Conservation (phyloP, 2,797 vertebrate species). For the Sebastes reedi region DNA sequence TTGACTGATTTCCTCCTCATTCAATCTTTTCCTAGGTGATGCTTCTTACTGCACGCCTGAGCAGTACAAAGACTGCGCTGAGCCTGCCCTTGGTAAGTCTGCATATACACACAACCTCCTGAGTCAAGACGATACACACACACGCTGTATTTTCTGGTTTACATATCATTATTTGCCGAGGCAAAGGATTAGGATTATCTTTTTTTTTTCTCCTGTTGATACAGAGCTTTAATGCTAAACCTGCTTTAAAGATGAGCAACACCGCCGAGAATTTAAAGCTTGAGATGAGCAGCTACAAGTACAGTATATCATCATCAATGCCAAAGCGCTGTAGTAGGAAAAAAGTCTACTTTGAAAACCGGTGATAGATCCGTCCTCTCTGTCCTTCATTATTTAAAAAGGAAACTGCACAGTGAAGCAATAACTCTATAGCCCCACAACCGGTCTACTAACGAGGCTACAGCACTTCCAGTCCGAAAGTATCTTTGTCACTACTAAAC, state of each 20-base stretch:
- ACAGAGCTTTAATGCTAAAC: slow-evolving; percentile 33
- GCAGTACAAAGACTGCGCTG: slow-evolving; percentile 98
- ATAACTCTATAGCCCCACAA: background rate
- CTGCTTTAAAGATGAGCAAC: slow-evolving; percentile 33
- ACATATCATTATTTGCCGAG: slow-evolving; percentile 10
- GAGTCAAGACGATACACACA: background rate
- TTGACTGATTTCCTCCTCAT: background rate
- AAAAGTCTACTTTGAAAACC: background rate
- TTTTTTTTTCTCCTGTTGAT: slow-evolving; percentile 21
- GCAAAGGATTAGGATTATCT: slow-evolving; percentile 29
- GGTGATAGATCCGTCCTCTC: background rate
- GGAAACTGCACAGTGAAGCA: background rate
- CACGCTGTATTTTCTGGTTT: slow-evolving; percentile 2
- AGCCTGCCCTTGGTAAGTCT: slow-evolving; percentile 90
- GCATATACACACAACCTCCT: background rate
- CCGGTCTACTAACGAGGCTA: background rate
- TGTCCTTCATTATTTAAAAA: background rate
- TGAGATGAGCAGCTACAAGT: background rate
- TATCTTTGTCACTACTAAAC: slow-evolving; percentile 1
- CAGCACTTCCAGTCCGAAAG: background rate
- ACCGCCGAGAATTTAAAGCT: slow-evolving; percentile 21
- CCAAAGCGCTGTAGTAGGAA: background rate
- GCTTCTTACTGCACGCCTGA: slow-evolving; percentile 97
- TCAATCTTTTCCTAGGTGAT: slow-evolving; percentile 84
- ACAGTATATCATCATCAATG: slow-evolving; percentile 2